Conservation (phyloP, 2,113 vertebrate genomes). For the Xenopus borealis region DNA sequence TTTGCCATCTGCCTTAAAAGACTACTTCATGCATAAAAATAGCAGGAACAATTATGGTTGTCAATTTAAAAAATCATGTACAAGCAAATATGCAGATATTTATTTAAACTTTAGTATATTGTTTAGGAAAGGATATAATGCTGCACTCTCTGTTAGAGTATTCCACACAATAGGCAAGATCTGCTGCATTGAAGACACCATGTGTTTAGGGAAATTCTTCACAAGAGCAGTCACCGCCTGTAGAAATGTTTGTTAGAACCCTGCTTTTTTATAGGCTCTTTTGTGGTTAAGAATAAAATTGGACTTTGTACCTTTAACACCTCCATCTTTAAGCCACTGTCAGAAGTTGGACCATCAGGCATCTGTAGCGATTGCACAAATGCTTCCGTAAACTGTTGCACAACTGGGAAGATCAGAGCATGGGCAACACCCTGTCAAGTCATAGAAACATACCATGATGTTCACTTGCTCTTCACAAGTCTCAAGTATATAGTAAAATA, state of each 20-base stretch:
- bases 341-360: conserved; percentile 89
- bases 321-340: conserved; percentile 97
- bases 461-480: no score
- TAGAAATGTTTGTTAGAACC: conserved; percentile 10
- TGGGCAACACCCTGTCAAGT: conserved; percentile 84
- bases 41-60: no score
- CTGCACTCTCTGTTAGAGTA: conserved; percentile 93
- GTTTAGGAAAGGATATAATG: conserved; percentile 85
- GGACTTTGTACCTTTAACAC: conserved; percentile 81
- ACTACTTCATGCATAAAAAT: no score
- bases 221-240: conserved; percentile 95
- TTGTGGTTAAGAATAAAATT: neutral
- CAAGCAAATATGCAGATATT: no score
- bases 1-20: no score
- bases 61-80: no score
- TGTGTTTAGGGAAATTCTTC: conserved; percentile 96
- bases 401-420: conserved; percentile 91
- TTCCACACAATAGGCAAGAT: conserved; percentile 97
- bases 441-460: neutral
- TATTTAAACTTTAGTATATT: no score
- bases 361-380: conserved; percentile 95
- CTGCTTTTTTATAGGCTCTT: neutral
- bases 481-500: no score
- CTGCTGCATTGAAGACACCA: conserved; percentile 97
- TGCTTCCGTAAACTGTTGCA: conserved; percentile 96